Conservation (phyloP, 2,113 vertebrate species). For the Martes martes region DNA sequence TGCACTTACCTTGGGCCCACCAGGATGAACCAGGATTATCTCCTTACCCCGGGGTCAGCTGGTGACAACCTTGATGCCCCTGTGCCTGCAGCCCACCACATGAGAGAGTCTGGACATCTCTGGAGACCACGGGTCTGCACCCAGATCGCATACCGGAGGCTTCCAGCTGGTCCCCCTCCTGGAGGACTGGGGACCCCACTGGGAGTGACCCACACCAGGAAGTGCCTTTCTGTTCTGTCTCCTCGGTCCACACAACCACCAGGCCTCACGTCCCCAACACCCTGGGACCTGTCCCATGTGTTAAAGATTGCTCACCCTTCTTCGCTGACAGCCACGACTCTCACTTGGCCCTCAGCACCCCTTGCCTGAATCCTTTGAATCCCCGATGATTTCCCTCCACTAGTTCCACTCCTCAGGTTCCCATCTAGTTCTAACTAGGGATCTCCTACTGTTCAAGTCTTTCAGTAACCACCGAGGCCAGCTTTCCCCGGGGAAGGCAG, state of each 20-base stretch:
- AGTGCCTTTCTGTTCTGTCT: not conserved
- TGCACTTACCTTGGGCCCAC: not conserved
- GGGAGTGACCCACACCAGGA: not conserved
- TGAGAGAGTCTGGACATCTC: not conserved
- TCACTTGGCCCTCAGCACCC: not conserved
- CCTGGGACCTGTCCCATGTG: too few relatives aligned
- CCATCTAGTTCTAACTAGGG: not conserved
- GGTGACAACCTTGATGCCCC: not conserved
- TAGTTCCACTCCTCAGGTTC: not conserved
- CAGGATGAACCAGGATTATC: fast-evolving
- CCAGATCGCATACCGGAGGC: not conserved
- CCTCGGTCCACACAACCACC: fast-evolving
- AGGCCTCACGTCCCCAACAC: fast-evolving
- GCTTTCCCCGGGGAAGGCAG: fast-evolving
- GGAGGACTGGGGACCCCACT: not conserved
- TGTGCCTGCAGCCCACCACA: not conserved
- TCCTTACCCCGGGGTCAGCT: not conserved
- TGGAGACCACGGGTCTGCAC: not conserved
- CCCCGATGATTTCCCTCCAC: too few relatives aligned
- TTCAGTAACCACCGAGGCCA: not conserved
- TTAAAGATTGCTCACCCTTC: not conserved
- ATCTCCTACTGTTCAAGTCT: not conserved
- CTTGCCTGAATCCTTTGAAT: not conserved
- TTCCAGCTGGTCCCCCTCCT: not conserved
- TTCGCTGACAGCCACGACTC: too few relatives aligned